Base-by-base conservation (phyloP, 2,888 invertebrate species). In the Pasiphila rectangulata region DNA sequence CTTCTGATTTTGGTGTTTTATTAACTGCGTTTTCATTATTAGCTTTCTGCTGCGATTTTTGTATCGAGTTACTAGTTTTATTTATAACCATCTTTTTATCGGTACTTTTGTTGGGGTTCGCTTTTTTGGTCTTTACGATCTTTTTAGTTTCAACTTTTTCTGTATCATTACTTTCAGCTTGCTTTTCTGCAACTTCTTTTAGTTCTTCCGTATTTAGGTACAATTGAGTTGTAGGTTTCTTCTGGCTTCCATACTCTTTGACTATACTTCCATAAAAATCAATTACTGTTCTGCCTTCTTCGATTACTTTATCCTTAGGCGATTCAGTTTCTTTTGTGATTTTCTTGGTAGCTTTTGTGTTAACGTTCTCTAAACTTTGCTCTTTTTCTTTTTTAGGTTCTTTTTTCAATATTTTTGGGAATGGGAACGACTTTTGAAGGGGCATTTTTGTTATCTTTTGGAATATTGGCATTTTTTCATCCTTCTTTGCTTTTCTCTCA, bases 181-280 rank as follows among this genome's bases (percentile, higher is more conserved):
- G 89, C 57, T 85, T 82, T 50, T 89, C 90, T 2, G 91, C 91
- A 0, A 91, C 90, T 49, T 87, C 89, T 64, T 91, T 92, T 37
- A 93, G 72, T 45, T 92, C 92, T 43, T 92, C 92, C 3, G 91
- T 91, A 58, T 91, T 91, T 13, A 93, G 81, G 59, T 92, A 93
- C 25, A 92, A 72, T 0, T 90, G 90, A 6, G 90, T 81, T 34
- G 79, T 69, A 4, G 83, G 71, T 64, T 83, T 89, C 52, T 87
- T 89, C 9, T 82, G 83, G 45, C 79, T 82, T 7, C 94, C 92
- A 62, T 92, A 92, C 69, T 93, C 94, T 61, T 91, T 92, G 1
- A 96, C 94, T 55, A 96, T 92, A 69, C 93, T 95, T 10, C 94
- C 94, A 63, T 96, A 96, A 69, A 95, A 94, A 79, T 94, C 94